phyloP scores from a whole-genome alignment of 2,797 vertebrate genomes.

The Mormyrops boulengeri region DNA sequence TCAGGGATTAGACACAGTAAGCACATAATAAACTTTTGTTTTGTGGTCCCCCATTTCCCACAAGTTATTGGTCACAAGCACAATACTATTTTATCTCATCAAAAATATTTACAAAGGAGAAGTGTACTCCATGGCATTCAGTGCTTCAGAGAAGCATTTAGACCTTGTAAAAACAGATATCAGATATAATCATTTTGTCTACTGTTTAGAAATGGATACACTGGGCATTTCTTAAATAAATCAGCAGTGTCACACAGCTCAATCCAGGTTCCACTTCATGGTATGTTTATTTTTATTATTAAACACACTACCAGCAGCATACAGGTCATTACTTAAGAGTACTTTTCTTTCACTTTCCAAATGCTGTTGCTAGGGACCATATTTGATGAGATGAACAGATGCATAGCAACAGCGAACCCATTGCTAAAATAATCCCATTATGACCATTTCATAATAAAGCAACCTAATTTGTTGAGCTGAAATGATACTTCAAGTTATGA shows the following conservation, averaged over 20 bases:
- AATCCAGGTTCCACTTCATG: not conserved
- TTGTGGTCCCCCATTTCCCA: not conserved
- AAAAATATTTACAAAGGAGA: not conserved
- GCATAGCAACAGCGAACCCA: conserved; percentile 35
- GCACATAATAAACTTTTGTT: not conserved
- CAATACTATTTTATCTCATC: not conserved
- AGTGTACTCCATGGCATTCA: not conserved
- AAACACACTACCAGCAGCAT: not conserved
- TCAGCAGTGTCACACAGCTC: not conserved
- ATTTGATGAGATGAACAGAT: conserved; percentile 22
- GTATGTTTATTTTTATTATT: not conserved
- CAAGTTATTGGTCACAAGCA: not conserved
- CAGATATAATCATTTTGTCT: not conserved
- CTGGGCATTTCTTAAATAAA: not conserved
- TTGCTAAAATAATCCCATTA: conserved; percentile 21
- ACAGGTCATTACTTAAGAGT: conserved; percentile 23
- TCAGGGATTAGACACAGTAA: not conserved
- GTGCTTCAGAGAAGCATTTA: not conserved
- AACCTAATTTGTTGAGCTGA: conserved; percentile 16
- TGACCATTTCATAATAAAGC: conserved; percentile 21
- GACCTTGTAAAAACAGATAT: not conserved
- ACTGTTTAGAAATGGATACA: not conserved
- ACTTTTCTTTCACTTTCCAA: conserved; percentile 23
- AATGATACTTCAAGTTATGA: conserved; percentile 20
- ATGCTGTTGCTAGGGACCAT: conserved; percentile 27